Evolutionary conservation across 92 coral and sea anemone species (phyloP), one percentile per base, ranked within the genome.

Genomic region (Actinostola sp.): DNA sequence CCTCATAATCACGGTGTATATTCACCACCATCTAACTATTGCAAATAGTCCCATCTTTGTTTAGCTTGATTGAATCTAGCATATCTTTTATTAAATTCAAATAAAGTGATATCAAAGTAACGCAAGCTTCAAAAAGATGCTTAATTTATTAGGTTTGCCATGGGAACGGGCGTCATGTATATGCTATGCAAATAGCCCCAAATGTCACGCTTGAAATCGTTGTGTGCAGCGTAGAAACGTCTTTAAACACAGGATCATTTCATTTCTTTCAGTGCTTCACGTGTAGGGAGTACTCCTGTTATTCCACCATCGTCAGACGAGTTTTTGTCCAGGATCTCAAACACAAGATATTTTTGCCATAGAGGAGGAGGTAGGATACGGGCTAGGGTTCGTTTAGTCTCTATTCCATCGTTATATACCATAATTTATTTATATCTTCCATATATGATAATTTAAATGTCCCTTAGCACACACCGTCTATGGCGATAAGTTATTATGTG

Each of bases 321-420:
- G 49, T 84, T 88, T n/a, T n/a, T 20, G 75, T 95, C 17, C 97
- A 92, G 71, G 99, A 95, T 49, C 86, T 91, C 42, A 95, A 92
- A 45, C 99, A 90, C 55, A 88, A 79, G 67, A 83, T 95, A 15
- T 95, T n/a, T n/a, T 79, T 55, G 82, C 84, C 59, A 80, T 95
- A 30, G 99, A 95, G 71, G 89, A 89, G 71, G 92, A 95, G 97
- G 99, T 93, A 83, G 13, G n/a, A n/a, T n/a, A n/a, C n/a, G n/a
- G n/a, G n/a, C n/a, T n/a, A n/a, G n/a, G n/a, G n/a, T n/a, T n/a
- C n/a, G n/a, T n/a, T n/a, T n/a, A n/a, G n/a, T n/a, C n/a, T n/a
- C n/a, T n/a, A n/a, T n/a, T n/a, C n/a, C n/a, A n/a, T n/a, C n/a
- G n/a, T n/a, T n/a, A n/a, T n/a, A n/a, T n/a, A n/a, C n/a, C n/a